Conservation (phyloP, 2,888 invertebrate species). For the Drosophila emarginata region DNA sequence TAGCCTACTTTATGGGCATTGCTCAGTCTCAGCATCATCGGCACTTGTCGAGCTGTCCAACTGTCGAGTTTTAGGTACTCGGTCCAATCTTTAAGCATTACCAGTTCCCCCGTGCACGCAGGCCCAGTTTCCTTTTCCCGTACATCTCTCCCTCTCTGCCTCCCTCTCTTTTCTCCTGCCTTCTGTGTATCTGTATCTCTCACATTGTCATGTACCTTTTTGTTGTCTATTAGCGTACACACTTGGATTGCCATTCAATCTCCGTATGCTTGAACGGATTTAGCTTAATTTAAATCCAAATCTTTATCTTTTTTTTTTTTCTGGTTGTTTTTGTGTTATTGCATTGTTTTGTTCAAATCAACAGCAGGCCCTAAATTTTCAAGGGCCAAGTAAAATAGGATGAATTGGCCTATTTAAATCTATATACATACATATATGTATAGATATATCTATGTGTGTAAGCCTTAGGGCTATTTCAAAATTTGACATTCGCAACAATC, state of each 20-base stretch:
- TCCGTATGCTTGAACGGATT: constrained; percentile 65
- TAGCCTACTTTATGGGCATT: constrained; percentile 73
- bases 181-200: constrained; percentile 36
- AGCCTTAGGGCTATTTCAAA: constrained; percentile 26
- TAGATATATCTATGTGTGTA: constrained; percentile 29
- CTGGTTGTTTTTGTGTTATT: neutral
- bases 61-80: constrained; percentile 64
- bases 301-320: constrained; percentile 47
- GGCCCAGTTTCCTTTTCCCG: constrained; percentile 28
- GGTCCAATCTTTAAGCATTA: constrained; percentile 68
- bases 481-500: constrained; percentile 37
- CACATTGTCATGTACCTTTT: constrained; percentile 64
- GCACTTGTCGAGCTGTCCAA: constrained; percentile 71
- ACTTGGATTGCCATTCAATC: constrained; percentile 28
- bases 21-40: constrained; percentile 40
- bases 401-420: constrained; percentile 34
- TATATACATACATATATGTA: constrained; percentile 16
- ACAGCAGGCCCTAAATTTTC: constrained; percentile 26
- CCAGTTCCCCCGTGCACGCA: constrained; percentile 34
- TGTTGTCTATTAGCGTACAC: constrained; percentile 68
- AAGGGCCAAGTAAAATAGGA: constrained; percentile 25
- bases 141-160: constrained; percentile 12
- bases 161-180: neutral
- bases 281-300: constrained; percentile 76
- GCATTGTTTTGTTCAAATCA: constrained; percentile 43